Base-by-base conservation (phyloP, 1,140 invertebrate species). In the Heliothis virescens region DNA sequence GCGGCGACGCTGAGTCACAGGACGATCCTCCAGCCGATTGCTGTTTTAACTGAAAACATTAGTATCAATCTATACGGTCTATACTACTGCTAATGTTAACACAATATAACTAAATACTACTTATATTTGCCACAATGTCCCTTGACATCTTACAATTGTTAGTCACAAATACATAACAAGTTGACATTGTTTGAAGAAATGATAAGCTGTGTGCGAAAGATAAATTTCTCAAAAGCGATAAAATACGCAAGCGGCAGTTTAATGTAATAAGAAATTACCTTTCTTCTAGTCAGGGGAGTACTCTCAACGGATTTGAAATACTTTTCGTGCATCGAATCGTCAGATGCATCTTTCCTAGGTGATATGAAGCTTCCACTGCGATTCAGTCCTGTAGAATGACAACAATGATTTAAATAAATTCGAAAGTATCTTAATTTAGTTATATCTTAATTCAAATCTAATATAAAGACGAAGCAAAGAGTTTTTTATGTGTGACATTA, bases 241-340 rank as follows among this genome's bases (percentile, higher is more conserved):
- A 52, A 12, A 11, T 57, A 2, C 4, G 16, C 62, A 65, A 65
- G 62, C 34, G 9, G 16, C 2, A 47, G 15, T 3, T 4, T 34
- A 13, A 71, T 55, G 16, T 48, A 53, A 71, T 29, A 9, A 50
- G 3, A 52, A 13, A 57, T 79, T 85, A 95, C 95, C 92, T 95
- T 95, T 72, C 96, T 94, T 71, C 95, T 92, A 16, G 95, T 95
- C 57, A 96, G 84, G 11, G 96, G 96, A 53, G 96, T 96, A 86
- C 95, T 96, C 81, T 96, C 96, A 62, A 96, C 96, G 21, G 95
- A 96, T 85, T 96, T 96, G 84, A 97, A 96, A 87, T 97, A 97
- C 85, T 97, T 97, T 87, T 98, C 97, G 89, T 98, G 97, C 97
- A 98, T 97, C 0, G 97, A 97, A 92, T 97, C 97, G 86, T 97